These are phyloP conservation scores for Stomatorhinus walkeri DNA, from an alignment of 2,797 vertebrate species.

Conservation along the genomic window DNA sequence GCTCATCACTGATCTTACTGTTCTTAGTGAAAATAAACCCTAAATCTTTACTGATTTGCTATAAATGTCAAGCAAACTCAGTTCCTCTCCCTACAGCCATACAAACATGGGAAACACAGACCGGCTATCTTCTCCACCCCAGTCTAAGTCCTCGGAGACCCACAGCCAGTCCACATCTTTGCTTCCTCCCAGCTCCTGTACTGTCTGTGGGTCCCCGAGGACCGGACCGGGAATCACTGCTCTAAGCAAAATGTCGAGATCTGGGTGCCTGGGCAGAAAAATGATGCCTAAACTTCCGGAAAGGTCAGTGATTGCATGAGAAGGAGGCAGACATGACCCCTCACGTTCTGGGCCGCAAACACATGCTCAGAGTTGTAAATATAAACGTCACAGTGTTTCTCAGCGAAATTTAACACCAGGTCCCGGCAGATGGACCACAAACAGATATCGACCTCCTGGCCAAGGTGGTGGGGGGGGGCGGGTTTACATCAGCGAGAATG, in stretches of 20 bases:
- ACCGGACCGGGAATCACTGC: not conserved
- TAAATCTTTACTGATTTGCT: conserved; percentile 1
- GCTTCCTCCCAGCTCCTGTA: not conserved
- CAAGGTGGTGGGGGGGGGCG: not conserved
- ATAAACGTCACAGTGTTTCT: not conserved
- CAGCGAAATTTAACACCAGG: not conserved
- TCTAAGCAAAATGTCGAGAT: not conserved
- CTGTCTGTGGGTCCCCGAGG: not conserved
- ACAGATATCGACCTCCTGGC: conserved; percentile 24
- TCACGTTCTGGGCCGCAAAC: not conserved
- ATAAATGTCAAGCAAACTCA: conserved; percentile 3
- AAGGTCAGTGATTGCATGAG: not conserved
- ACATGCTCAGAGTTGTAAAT: not conserved
- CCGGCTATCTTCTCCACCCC: not conserved
- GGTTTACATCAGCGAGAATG: not conserved
- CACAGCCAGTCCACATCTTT: not conserved
- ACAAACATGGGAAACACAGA: not conserved
- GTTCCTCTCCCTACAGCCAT: not conserved
- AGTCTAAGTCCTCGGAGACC: not conserved
- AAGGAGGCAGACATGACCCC: not conserved
- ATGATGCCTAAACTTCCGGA: not conserved
- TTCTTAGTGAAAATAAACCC: not conserved
- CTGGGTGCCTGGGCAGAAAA: not conserved
- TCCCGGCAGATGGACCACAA: conserved; percentile 14
- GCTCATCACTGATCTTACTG: not conserved